Base-by-base conservation (phyloP, 2,113 vertebrate genomes). In the Myanophis thanlyinensis region DNA sequence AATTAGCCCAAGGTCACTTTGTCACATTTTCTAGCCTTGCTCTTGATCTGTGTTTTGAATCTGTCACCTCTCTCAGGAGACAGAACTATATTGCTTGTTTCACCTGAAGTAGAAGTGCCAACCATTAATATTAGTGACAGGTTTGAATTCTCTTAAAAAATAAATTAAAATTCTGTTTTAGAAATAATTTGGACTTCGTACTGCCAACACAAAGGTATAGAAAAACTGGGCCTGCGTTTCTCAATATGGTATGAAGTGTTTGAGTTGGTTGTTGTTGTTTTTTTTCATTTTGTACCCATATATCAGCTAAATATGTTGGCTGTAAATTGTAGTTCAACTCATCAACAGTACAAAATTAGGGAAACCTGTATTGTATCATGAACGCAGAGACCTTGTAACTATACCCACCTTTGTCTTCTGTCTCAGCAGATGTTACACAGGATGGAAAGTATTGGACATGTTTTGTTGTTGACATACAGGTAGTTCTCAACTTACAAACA, bases 61-160 rank as follows among this genome's bases (percentile, higher is more conserved):
- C 80, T 46, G 25, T 0, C 1, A 59, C 18, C 8, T n/a, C 5
- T 30, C 13, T 10, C 89, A 93, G 89, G 89, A 56, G 86, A 56
- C 48, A 89, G 53, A 89, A 93, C 30, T 1, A 0, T 2, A 49
- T 48, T 30, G 93, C 89, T 62, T 87, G 53, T 56, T 40, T 48
- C 47, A 30, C 86, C 80, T 0, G 4, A 80, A 67, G 54, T 73
- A 90, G 94, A 93, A 89, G 91, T 13, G 53, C 18, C 89, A 49
- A n/a, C 87, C 85, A 90, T 92, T 94, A 91, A 93, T 54, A 11
- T 90, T 49, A 88, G 59, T 91, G 67, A 85, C 0, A 89, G 30
- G 62, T 89, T 94, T 15, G 85, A 59, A 22, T 48, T 23, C 9
- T 40, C 0, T 0, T 89, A 47, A 44, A 48, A 44, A 8, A 0